phyloP scores from a whole-genome alignment of 23 tunicate species.

The Diplosoma virens region DNA sequence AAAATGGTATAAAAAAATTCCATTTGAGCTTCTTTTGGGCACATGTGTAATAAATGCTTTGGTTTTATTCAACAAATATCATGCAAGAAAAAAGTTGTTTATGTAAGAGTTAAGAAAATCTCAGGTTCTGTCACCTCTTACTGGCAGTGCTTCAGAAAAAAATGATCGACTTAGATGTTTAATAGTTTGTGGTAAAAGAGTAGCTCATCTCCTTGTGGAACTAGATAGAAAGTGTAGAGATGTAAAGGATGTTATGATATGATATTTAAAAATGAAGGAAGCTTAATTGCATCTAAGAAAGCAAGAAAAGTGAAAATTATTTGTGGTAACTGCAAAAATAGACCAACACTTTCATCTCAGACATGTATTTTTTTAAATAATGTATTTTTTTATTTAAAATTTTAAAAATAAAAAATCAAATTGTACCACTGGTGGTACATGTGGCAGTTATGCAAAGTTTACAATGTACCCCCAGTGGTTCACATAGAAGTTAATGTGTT shows the following conservation, averaged over 20 bases:
- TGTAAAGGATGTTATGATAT: not conserved
- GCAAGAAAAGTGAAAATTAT: no score
- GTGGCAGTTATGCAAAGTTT: no score
- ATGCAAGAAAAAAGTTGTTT: not conserved
- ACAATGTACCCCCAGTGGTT: no score
- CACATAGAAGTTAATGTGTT: no score
- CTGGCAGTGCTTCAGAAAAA: not conserved
- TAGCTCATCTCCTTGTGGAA: not conserved
- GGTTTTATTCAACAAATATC: not conserved
- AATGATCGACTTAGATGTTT: no score
- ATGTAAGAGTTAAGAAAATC: not conserved
- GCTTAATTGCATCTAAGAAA: not conserved
- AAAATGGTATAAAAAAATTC: not conserved
- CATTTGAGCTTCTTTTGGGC: not conserved
- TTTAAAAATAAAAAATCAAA: no score
- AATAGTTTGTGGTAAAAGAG: not conserved
- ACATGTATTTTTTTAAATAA: not conserved
- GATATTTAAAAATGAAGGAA: not conserved
- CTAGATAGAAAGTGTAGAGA: not conserved
- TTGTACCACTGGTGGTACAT: no score
- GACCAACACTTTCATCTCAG: not conserved
- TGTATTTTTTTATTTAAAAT: no score
- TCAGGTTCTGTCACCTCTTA: not conserved
- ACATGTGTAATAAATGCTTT: not conserved
- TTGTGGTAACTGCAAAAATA: not conserved